These are phyloP conservation scores for Apostichopus californicus DNA, from an alignment of 35 echinoderm and acorn worm genomes.

Conservation along the genomic window DNA sequence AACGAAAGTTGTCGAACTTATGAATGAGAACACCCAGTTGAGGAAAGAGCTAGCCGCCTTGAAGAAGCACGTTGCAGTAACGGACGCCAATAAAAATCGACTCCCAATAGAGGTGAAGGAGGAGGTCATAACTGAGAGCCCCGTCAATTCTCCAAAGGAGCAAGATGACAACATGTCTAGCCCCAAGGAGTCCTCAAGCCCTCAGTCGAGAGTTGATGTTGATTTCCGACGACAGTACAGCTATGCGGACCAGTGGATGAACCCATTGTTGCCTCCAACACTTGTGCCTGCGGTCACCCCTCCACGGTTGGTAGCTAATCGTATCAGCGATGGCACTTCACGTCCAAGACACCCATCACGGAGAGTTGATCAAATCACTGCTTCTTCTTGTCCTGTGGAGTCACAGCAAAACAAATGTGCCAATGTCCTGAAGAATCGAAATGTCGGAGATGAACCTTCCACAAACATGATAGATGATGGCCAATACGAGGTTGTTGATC, in stretches of 20 bases:
- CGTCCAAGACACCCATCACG: background rate
- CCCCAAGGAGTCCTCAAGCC: background rate
- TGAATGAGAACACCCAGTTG: slow-evolving; percentile 74
- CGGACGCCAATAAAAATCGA: background rate
- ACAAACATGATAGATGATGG: too few species aligned
- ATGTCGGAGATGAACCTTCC: too few species aligned
- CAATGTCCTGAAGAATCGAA: too few species aligned
- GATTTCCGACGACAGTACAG: background rate
- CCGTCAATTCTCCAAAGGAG: background rate
- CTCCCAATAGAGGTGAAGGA: background rate
- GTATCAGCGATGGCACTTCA: background rate
- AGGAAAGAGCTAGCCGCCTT: slow-evolving; percentile 70
- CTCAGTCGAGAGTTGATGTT: background rate
- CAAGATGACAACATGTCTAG: background rate
- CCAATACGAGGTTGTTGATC: slow-evolving; percentile 9
- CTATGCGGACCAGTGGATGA: background rate
- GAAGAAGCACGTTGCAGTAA: slow-evolving; percentile 23
- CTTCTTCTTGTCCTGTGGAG: too few species aligned
- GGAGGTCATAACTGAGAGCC: background rate
- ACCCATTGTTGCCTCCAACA: background rate
- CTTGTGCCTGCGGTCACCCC: background rate
- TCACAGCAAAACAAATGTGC: background rate
- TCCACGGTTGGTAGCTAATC: background rate
- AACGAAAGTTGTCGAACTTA: slow-evolving; percentile 64
- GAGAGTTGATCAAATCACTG: background rate